Conservation (phyloP, 2,888 invertebrate genomes). For the Spilosoma lubricipeda region DNA sequence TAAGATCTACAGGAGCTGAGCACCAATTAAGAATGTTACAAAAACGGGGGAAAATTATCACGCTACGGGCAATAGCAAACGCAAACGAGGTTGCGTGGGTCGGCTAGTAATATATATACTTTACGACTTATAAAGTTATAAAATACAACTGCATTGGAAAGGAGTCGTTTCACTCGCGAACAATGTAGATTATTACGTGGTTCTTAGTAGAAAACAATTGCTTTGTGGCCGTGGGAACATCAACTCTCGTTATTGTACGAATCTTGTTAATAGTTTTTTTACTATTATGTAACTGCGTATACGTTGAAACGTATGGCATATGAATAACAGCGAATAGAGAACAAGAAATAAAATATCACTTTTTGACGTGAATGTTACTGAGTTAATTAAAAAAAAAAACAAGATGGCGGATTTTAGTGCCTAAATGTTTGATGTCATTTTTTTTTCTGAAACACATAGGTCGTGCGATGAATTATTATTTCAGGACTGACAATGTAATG, state of each 20-base stretch:
- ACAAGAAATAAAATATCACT: background rate
- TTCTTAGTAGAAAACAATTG: constrained; percentile 12
- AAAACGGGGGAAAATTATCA: no score
- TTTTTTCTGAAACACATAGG: background rate
- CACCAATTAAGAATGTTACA: no score
- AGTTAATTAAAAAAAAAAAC: background rate
- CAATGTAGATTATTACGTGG: constrained; percentile 6
- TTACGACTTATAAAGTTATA: constrained; percentile 8
- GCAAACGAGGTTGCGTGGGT: no score
- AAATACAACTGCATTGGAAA: background rate
- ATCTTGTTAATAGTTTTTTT: background rate
- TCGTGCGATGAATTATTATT: background rate
- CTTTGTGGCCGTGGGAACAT: constrained; percentile 1
- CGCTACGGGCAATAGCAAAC: no score
- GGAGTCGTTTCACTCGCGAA: constrained; percentile 1
- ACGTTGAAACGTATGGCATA: background rate
- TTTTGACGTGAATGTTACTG: background rate
- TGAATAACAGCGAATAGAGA: background rate
- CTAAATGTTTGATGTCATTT: background rate
- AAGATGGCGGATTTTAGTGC: background rate
- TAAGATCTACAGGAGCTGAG: no score
- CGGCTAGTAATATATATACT: no score
- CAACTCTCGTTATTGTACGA: background rate
- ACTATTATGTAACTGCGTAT: background rate
- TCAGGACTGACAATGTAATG: background rate